phyloP scores from a whole-genome alignment of 2,888 invertebrate species.

The Digitonthophagus gazella region DNA sequence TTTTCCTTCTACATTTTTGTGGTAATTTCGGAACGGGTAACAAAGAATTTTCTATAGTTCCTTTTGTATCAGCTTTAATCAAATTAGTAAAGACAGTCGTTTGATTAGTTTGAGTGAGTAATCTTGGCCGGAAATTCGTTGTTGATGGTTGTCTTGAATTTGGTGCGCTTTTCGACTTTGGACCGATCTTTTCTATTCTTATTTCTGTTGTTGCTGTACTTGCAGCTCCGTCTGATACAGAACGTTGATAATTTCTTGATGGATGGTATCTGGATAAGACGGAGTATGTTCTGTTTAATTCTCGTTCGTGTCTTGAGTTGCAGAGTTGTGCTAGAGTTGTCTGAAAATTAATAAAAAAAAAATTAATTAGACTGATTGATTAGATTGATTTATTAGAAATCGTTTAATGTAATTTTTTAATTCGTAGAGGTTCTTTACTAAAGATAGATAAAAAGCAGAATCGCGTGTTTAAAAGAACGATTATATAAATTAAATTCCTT shows the following conservation, averaged over 20 bases:
- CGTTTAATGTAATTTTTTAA: too few relatives aligned
- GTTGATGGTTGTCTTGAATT: constrained; percentile 23
- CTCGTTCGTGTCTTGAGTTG: constrained; percentile 38
- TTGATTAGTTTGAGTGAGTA: constrained; percentile 44
- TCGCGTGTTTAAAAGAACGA: too few relatives aligned
- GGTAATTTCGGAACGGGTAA: constrained; percentile 19
- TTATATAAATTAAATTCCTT: too few relatives aligned
- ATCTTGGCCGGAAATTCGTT: constrained; percentile 35
- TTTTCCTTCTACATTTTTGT: constrained; percentile 23
- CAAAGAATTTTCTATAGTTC: constrained; percentile 17
- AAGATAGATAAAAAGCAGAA: too few relatives aligned
- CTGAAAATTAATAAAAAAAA: constrained; percentile 39
- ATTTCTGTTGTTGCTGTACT: constrained; percentile 19
- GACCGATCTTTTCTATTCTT: not conserved
- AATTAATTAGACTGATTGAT: not conserved
- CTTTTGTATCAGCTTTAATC: constrained; percentile 47
- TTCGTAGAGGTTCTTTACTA: too few relatives aligned
- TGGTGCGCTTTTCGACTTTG: constrained; percentile 22
- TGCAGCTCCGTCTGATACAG: constrained; percentile 32
- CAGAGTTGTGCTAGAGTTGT: constrained; percentile 51
- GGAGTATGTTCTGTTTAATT: constrained; percentile 31
- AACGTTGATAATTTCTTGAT: constrained; percentile 30
- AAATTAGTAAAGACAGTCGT: constrained; percentile 43
- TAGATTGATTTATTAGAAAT: not conserved
- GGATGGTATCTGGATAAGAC: constrained; percentile 35